Conservation (phyloP, 2,888 invertebrate genomes). For the Zaprionus bogoriensis region DNA sequence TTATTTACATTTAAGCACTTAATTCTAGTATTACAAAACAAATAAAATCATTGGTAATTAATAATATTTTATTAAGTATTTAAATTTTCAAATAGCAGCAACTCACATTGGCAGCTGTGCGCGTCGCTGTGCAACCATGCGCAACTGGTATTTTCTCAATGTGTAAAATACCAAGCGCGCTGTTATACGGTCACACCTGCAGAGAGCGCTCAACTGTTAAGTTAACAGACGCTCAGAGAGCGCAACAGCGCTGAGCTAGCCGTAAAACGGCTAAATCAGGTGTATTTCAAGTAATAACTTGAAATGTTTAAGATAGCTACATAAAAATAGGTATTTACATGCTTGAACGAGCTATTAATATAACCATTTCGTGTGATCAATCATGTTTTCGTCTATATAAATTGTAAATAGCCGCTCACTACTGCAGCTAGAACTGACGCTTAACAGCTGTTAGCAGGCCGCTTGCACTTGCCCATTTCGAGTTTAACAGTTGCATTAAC, state of each 20-base stretch:
- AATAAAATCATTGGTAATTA: neutral
- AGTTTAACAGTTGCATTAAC: slow-evolving; percentile 41
- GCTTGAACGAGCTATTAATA: neutral
- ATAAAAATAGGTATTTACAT: neutral
- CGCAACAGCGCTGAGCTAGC: slow-evolving; percentile 7
- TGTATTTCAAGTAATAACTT: neutral
- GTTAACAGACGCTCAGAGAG: slow-evolving; percentile 24
- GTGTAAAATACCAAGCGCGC: slow-evolving; percentile 19
- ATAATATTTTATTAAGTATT: neutral
- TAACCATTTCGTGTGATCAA: neutral
- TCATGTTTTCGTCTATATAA: neutral
- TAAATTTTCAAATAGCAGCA: neutral
- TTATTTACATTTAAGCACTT: neutral
- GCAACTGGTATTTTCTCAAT: slow-evolving; percentile 31
- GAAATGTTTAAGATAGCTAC: neutral
- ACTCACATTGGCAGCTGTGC: slow-evolving; percentile 12
- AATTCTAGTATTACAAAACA: neutral
- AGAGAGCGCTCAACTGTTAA: slow-evolving; percentile 30
- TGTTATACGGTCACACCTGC: slow-evolving; percentile 20
- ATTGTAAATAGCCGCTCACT: neutral
- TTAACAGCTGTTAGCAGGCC: slow-evolving; percentile 5
- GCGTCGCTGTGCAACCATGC: slow-evolving; percentile 38
- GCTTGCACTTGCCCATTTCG: slow-evolving; percentile 46
- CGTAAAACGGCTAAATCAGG: slow-evolving; percentile 17
- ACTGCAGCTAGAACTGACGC: slow-evolving; percentile 4